phyloP scores from a whole-genome alignment of 2,888 invertebrate species.

The Tineola bisselliella region DNA sequence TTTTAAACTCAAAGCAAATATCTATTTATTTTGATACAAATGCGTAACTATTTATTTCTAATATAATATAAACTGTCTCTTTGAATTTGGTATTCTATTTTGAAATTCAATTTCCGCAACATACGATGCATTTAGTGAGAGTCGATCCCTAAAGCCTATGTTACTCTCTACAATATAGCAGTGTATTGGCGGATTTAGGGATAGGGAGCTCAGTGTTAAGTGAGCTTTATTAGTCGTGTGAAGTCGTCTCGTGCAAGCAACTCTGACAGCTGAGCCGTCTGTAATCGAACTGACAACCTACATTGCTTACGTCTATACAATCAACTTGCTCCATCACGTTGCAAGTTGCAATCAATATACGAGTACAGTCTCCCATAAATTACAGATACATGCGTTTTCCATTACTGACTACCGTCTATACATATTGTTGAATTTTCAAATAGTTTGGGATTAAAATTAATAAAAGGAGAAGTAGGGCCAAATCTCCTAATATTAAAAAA shows the following conservation, averaged over 20 bases:
- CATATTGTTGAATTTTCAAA: no score
- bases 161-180: conserved; percentile 17
- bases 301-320: background rate
- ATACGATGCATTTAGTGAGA: background rate
- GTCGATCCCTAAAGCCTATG: background rate
- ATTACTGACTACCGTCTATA: background rate
- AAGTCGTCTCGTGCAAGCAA: conserved; percentile 32
- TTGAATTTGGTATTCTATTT: background rate
- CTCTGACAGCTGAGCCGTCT: conserved; percentile 27
- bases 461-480: no score
- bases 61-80: no score
- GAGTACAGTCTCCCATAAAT: background rate
- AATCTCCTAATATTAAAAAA: no score
- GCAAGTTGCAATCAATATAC: background rate
- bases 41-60: no score
- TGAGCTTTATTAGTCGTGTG: conserved; percentile 51
- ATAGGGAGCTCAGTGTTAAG: conserved; percentile 32
- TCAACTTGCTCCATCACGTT: background rate
- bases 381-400: background rate
- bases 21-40: no score
- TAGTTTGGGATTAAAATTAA: no score
- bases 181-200: conserved; percentile 27
- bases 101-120: background rate
- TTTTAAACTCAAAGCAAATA: no score
- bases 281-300: conserved; percentile 48